Evolutionary conservation across 2,113 vertebrate genomes (phyloP).

Genomic region (Cyprinodon variegatus): DNA sequence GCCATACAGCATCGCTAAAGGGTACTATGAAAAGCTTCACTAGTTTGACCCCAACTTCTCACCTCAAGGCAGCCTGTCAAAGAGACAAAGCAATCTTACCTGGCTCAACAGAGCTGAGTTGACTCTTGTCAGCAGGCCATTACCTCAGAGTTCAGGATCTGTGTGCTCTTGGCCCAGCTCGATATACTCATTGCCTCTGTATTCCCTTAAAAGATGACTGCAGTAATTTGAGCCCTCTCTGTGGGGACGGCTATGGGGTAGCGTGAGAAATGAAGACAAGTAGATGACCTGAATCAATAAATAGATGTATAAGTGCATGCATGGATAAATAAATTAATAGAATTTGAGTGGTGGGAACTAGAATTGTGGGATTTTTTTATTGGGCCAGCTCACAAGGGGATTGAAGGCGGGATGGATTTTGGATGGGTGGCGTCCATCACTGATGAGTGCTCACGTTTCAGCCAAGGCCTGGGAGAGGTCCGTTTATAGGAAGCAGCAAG

Average conservation of each 20-base stretch:
- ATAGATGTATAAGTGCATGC: constrained; percentile 59
- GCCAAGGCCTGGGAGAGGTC: constrained; percentile 64
- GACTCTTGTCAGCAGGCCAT: constrained; percentile 41
- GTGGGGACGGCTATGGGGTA: constrained; percentile 27
- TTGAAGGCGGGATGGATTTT: constrained; percentile 57
- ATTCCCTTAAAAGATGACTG: constrained; percentile 23
- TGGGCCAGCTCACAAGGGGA: constrained; percentile 60
- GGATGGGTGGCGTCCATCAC: constrained; percentile 64
- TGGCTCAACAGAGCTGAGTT: constrained; percentile 17
- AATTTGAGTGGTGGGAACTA: constrained; percentile 74
- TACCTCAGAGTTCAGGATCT: constrained; percentile 61
- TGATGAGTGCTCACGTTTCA: constrained; percentile 71
- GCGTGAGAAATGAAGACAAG: constrained; percentile 73
- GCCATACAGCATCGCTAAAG: constrained; percentile 5
- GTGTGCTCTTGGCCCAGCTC: constrained; percentile 42
- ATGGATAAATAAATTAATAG: constrained; percentile 74
- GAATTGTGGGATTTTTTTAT: constrained; percentile 64
- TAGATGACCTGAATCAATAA: constrained; percentile 73
- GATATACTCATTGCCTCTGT: constrained; percentile 21
- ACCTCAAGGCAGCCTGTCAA: constrained; percentile 9
- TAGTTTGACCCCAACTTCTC: constrained; percentile 7
- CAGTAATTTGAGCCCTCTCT: constrained; percentile 48
- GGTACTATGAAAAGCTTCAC: constrained; percentile 16
- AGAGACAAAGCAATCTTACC: constrained; percentile 19
- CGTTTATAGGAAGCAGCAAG: constrained; percentile 53